phyloP scores from a whole-genome alignment of 2,888 invertebrate species.

The Parnassius apollo region DNA sequence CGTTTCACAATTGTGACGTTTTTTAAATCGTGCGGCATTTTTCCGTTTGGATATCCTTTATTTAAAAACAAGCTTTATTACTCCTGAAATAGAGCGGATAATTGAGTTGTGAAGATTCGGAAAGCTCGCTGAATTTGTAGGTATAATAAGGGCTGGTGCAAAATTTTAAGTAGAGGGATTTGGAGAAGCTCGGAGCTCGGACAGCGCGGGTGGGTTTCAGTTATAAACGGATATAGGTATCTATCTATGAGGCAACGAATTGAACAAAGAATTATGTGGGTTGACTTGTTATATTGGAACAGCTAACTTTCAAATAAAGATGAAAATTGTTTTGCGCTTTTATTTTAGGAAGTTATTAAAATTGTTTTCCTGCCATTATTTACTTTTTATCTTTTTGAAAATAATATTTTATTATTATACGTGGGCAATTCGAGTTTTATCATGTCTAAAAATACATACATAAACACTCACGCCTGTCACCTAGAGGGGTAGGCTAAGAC shows the following conservation, averaged over 20 bases:
- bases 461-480: too few species aligned
- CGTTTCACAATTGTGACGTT: conserved; percentile 37
- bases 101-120: conserved; percentile 38
- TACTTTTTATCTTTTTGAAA: too few species aligned
- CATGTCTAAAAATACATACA: too few species aligned
- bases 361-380: conserved; percentile 1
- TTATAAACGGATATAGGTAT: conserved; percentile 29
- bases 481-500: too few species aligned
- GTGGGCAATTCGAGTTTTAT: too few species aligned
- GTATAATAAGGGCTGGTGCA: conserved; percentile 73
- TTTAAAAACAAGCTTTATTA: conserved; percentile 41
- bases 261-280: conserved; percentile 23
- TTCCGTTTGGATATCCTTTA: conserved; percentile 31
- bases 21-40: conserved; percentile 38
- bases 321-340: conserved; percentile 14
- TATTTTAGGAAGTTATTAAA: not conserved
- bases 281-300: conserved; percentile 10
- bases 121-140: conserved; percentile 59
- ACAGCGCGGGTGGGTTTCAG: conserved; percentile 51
- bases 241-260: conserved; percentile 18
- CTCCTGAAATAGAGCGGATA: conserved; percentile 37
- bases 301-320: conserved; percentile 14
- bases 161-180: conserved; percentile 80
- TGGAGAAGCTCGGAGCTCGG: conserved; percentile 49
- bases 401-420: too few species aligned